These are phyloP conservation scores for Frieseomelitta varia DNA, from an alignment of 1,140 invertebrate genomes.

Conservation along the genomic window DNA sequence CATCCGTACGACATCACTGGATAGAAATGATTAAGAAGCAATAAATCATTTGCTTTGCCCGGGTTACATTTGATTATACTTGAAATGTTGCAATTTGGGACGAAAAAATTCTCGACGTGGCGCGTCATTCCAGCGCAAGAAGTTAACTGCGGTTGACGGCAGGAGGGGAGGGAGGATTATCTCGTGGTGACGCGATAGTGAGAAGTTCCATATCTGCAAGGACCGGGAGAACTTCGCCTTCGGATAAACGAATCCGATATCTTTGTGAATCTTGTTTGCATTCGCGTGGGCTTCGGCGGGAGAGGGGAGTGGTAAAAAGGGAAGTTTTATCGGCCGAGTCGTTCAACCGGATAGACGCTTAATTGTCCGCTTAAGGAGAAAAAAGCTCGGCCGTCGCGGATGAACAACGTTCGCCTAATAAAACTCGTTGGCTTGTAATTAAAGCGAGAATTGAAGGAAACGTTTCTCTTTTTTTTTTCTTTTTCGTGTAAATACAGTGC, in stretches of 20 bases:
- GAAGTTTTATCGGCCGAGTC: slow-evolving; percentile 8
- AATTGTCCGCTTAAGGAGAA: slow-evolving; percentile 1
- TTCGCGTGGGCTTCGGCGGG: background rate
- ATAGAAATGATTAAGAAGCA: too few species aligned
- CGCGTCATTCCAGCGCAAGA: too few species aligned
- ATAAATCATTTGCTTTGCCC: too few species aligned
- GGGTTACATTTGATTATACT: too few species aligned
- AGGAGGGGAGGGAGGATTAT: background rate
- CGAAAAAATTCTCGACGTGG: too few species aligned
- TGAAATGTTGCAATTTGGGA: too few species aligned
- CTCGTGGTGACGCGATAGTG: background rate
- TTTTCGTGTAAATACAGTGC: background rate
- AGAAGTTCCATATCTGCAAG: background rate
- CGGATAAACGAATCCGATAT: slow-evolving; percentile 24
- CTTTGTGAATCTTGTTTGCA: slow-evolving; percentile 20
- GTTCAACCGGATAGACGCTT: background rate
- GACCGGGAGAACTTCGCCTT: background rate
- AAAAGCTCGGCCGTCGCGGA: background rate
- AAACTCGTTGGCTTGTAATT: background rate
- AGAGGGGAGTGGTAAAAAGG: background rate
- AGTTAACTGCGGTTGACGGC: background rate
- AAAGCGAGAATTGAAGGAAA: background rate
- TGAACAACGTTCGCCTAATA: background rate
- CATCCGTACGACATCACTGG: too few species aligned
- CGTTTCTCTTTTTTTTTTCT: background rate